Conservation (phyloP, 2,113 vertebrate genomes). For the Trichechus manatus region DNA sequence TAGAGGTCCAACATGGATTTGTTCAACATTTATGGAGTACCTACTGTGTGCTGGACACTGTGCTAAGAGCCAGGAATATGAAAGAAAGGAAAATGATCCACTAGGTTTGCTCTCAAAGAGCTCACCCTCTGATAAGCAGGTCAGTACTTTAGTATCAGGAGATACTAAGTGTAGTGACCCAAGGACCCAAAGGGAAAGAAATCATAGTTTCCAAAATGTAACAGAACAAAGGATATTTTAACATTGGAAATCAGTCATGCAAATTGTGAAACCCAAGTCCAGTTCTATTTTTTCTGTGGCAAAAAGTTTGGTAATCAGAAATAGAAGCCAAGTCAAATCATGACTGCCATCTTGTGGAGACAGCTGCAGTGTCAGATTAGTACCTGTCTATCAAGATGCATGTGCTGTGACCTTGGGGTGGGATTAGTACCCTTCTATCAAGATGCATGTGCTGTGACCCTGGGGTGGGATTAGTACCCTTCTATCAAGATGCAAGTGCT, state of each 20-base stretch:
- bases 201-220: not conserved
- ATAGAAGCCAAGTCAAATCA: not conserved
- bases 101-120: not conserved
- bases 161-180: not conserved
- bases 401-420: not conserved
- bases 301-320: not conserved
- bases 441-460: not conserved
- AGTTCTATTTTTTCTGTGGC: not conserved
- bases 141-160: not conserved
- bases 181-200: not conserved
- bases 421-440: not conserved
- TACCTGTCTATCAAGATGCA: not conserved
- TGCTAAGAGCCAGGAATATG: not conserved
- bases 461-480: not conserved
- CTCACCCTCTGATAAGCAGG: not conserved
- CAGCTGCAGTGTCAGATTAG: not conserved
- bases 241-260: not conserved
- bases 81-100: not conserved
- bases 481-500: not conserved
- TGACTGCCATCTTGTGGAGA: conserved; percentile 23
- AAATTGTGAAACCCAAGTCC: not conserved
- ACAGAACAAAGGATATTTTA: not conserved
- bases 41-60: not conserved
- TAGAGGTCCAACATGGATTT: not conserved
- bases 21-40: not conserved